Percentiles rank a stretch among this genome's conserved stretches.
Evolutionary conservation across 2,888 invertebrate genomes (phyloP).

Genomic region (Chrysina gloriosa): DNA sequence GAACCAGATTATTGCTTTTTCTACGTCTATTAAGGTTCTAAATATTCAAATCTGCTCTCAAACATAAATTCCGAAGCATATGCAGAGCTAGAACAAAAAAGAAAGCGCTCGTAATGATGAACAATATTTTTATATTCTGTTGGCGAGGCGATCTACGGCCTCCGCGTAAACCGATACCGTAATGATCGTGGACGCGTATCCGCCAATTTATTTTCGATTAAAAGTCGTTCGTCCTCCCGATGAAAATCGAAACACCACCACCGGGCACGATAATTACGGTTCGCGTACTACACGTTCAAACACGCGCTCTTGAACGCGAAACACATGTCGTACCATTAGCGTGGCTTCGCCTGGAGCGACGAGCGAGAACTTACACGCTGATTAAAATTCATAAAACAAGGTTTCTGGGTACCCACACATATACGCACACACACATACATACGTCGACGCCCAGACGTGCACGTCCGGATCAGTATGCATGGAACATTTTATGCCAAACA

Average conservation of each 20-base stretch:
- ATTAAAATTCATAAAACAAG: slow-evolving; percentile 34
- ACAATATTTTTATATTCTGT: too few species aligned
- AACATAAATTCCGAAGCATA: too few species aligned
- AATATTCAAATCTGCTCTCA: too few species aligned
- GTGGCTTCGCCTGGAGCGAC: neutral
- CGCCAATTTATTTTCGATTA: slow-evolving; percentile 1
- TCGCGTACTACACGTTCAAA: slow-evolving; percentile 2
- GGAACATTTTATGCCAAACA: slow-evolving; percentile 41
- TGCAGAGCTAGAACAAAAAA: too few species aligned
- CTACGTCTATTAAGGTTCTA: too few species aligned
- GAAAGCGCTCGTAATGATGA: too few species aligned
- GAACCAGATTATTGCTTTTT: too few species aligned
- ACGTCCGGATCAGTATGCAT: slow-evolving; percentile 24
- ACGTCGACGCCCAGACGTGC: neutral
- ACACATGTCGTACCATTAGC: slow-evolving; percentile 5
- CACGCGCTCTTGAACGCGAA: neutral
- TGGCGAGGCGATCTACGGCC: too few species aligned
- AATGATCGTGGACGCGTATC: neutral
- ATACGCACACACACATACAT: neutral
- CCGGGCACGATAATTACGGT: slow-evolving; percentile 1
- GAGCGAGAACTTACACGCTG: slow-evolving; percentile 3
- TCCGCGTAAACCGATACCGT: neutral
- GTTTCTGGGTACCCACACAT: slow-evolving; percentile 10
- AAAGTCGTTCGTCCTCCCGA: neutral
- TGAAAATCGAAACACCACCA: neutral